These are phyloP conservation scores for Sinhomidia bicolor DNA, from an alignment of 2,888 invertebrate species.

Conservation along the genomic window DNA sequence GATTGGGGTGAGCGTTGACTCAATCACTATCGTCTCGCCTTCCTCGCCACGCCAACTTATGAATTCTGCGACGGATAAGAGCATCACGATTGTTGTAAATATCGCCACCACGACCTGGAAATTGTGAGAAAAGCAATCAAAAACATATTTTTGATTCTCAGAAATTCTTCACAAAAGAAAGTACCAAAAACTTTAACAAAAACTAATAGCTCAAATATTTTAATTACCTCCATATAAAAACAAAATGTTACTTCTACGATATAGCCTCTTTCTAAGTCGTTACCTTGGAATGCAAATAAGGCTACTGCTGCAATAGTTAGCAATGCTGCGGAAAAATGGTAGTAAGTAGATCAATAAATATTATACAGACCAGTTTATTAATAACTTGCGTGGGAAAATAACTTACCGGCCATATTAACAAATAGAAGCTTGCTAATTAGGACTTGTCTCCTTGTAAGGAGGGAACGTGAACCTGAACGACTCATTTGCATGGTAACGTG, in stretches of 20 bases:
- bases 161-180: too few relatives aligned
- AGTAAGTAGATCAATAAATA: background rate
- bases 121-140: background rate
- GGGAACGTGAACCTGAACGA: slow-evolving; percentile 33
- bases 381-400: too few relatives aligned
- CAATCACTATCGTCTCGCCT: slow-evolving; percentile 82
- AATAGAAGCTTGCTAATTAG: slow-evolving; percentile 91
- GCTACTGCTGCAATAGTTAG: slow-evolving; percentile 91
- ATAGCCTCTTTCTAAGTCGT: slow-evolving; percentile 89
- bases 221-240: slow-evolving; percentile 90
- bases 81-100: slow-evolving; percentile 78
- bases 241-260: slow-evolving; percentile 90
- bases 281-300: slow-evolving; percentile 92
- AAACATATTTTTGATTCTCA: too few relatives aligned
- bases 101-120: slow-evolving; percentile 77
- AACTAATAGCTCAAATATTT: too few relatives aligned
- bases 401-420: slow-evolving; percentile 90
- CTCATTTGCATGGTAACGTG: slow-evolving; percentile 93
- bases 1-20: slow-evolving; percentile 80
- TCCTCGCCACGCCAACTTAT: slow-evolving; percentile 73
- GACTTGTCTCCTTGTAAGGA: slow-evolving; percentile 82
- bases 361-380: too few relatives aligned
- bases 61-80: slow-evolving; percentile 79
- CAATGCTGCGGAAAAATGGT: slow-evolving; percentile 85
- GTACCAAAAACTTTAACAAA: background rate